These are phyloP conservation scores for Lampropteryx suffumata DNA, from an alignment of 2,888 invertebrate species.

Conservation along the genomic window DNA sequence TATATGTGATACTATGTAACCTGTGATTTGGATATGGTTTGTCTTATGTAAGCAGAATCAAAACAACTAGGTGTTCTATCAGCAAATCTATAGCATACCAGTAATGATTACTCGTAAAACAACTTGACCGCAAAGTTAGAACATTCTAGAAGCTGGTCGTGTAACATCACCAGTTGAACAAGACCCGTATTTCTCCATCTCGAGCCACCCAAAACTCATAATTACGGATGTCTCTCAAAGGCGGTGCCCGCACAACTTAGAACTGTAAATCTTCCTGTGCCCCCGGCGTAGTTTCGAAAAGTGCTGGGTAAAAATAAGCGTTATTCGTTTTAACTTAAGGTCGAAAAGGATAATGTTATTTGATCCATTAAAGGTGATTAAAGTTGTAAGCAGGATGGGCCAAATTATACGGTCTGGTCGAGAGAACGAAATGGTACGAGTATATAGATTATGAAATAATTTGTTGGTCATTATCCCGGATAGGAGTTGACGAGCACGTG, in stretches of 20 bases:
- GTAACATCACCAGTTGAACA: conserved; percentile 5
- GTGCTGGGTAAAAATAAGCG: conserved; percentile 3
- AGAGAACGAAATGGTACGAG: conserved; percentile 58
- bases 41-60: too few relatives aligned
- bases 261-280: conserved; percentile 30
- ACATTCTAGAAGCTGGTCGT: not conserved
- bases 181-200: conserved; percentile 17
- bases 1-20: too few relatives aligned
- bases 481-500: conserved; percentile 32
- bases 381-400: conserved; percentile 67
- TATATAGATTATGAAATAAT: conserved; percentile 18
- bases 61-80: too few relatives aligned
- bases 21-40: too few relatives aligned
- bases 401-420: conserved; percentile 69
- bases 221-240: conserved; percentile 38
- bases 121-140: not conserved
- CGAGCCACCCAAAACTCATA: conserved; percentile 20
- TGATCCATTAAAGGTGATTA: conserved; percentile 68
- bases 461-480: conserved; percentile 59
- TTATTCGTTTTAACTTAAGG: conserved; percentile 17
- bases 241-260: conserved; percentile 44
- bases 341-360: conserved; percentile 12
- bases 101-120: not conserved
- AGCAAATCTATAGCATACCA: too few relatives aligned
- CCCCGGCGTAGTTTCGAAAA: conserved; percentile 16